Conservation (phyloP, 2,888 invertebrate species). For the Axea sp. region DNA sequence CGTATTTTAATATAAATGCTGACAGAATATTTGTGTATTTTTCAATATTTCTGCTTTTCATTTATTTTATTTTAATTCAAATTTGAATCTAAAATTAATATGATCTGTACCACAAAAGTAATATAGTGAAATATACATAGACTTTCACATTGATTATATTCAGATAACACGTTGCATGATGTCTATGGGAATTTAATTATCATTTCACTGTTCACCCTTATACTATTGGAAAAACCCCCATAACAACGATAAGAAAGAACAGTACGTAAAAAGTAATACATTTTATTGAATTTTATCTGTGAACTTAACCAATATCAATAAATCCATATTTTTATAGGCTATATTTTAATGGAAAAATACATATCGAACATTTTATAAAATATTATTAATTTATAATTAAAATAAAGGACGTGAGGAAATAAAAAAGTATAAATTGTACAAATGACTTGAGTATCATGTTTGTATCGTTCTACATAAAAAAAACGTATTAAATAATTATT, state of each 20-base stretch:
- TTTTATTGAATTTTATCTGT: conserved; percentile 15
- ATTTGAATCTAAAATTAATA: conserved; percentile 5
- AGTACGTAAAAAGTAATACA: neutral
- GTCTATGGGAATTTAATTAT: conserved; percentile 37
- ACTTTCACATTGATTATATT: conserved; percentile 5
- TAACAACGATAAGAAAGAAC: conserved; percentile 13
- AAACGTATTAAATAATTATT: too few species aligned
- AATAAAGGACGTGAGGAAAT: too few species aligned
- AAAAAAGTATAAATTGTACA: too few species aligned
- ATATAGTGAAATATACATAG: conserved; percentile 19
- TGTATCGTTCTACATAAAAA: too few species aligned
- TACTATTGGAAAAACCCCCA: conserved; percentile 10
- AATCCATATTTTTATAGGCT: neutral
- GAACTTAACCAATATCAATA: neutral
- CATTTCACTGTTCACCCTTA: conserved; percentile 8
- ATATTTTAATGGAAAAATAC: neutral
- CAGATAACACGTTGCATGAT: conserved; percentile 14
- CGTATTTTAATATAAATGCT: too few species aligned
- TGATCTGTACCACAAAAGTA: conserved; percentile 1
- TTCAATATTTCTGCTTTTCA: neutral
- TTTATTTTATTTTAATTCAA: conserved; percentile 14
- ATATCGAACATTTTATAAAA: too few species aligned
- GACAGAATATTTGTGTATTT: too few species aligned
- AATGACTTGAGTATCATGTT: too few species aligned
- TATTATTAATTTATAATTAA: too few species aligned